These are phyloP conservation scores for Grantiella picta DNA, from an alignment of 2,113 vertebrate species.

Conservation along the genomic window DNA sequence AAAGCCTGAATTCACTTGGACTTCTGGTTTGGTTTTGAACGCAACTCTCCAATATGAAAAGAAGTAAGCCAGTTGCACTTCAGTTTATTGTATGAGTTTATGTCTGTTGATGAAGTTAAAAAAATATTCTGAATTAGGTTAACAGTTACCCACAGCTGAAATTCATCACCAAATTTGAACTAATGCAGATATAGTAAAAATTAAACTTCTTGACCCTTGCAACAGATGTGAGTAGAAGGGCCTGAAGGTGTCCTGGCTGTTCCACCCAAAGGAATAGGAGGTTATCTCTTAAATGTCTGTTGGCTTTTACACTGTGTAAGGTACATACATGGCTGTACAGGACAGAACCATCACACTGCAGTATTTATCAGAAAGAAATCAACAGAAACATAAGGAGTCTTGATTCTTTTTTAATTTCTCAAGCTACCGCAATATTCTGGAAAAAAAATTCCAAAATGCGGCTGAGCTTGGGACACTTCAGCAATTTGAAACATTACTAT, in stretches of 20 bases:
- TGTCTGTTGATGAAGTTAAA: neutral
- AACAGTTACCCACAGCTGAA: neutral
- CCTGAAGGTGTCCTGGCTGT: neutral
- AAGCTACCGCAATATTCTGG: neutral
- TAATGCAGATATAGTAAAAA: neutral
- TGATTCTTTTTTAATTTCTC: neutral
- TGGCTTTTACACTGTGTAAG: neutral
- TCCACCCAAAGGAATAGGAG: neutral
- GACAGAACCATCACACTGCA: neutral
- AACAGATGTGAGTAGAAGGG: neutral
- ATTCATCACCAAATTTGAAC: neutral
- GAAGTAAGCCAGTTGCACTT: neutral
- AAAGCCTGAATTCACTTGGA: neutral
- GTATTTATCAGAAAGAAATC: neutral
- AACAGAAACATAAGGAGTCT: neutral
- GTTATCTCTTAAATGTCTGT: neutral
- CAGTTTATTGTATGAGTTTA: neutral
- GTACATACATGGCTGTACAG: neutral
- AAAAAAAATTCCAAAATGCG: neutral
- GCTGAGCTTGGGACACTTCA: neutral
- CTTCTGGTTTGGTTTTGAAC: neutral
- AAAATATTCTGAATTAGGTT: neutral
- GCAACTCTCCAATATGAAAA: neutral
- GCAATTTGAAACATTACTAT: neutral
- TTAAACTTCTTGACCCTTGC: neutral